Evolutionary conservation across 2,113 vertebrate species (phyloP).

Genomic region (Ursus arctos): DNA sequence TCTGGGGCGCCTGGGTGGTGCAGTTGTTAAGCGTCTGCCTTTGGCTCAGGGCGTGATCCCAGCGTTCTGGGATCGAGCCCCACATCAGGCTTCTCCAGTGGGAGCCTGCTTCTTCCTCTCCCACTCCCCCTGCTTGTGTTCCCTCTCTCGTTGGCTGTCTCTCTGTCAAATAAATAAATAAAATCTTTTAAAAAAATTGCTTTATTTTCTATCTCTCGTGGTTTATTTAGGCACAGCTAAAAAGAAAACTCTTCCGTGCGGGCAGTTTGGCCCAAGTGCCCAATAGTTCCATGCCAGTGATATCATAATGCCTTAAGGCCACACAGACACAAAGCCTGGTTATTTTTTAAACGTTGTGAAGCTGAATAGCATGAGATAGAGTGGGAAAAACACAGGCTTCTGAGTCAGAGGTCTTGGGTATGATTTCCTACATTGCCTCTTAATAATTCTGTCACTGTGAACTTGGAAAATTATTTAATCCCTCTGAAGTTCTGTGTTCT

Average conservation of each 20-base stretch:
- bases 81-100: too few species aligned
- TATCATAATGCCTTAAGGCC: constrained; percentile 12
- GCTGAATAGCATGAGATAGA: not conserved
- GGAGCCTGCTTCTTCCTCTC: too few species aligned
- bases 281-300: not conserved
- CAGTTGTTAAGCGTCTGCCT: too few species aligned
- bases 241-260: not conserved
- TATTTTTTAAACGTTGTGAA: not conserved
- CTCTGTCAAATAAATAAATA: too few species aligned
- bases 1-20: not conserved
- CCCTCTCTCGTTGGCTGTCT: too few species aligned
- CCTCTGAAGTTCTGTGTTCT: not conserved
- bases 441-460: not conserved
- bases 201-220: not conserved
- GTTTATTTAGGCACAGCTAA: not conserved
- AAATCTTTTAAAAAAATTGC: not conserved
- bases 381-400: not conserved
- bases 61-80: too few species aligned
- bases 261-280: not conserved
- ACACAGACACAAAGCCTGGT: constrained; percentile 27
- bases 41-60: too few species aligned
- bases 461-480: not conserved
- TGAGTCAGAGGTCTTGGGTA: not conserved
- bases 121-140: too few species aligned
- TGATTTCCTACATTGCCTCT: not conserved